Percentiles rank a stretch among this genome's conserved stretches.
Evolutionary conservation across 1,140 invertebrate species (phyloP).

Genomic region (Polypedilum vanderplanki): DNA sequence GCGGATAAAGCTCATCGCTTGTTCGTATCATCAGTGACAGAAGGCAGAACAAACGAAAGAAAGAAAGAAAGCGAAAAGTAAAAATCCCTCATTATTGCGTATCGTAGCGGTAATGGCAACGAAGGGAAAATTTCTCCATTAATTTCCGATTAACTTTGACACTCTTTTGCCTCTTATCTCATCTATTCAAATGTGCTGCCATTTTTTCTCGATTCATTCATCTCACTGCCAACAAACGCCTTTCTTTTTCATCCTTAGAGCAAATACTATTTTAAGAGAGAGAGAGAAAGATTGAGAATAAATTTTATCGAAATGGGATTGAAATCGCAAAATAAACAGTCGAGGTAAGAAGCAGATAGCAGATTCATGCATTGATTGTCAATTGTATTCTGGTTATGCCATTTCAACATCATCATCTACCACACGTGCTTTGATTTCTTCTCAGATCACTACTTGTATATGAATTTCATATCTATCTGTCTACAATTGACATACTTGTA

Average conservation of each 20-base stretch:
- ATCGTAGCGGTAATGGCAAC: not conserved
- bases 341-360: not conserved
- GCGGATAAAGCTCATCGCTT: not conserved
- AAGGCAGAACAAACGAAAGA: not conserved
- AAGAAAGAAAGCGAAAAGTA: not conserved
- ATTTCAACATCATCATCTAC: conserved; percentile 8
- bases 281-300: too few species aligned
- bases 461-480: too few species aligned
- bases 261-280: too few species aligned
- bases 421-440: not conserved
- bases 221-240: too few species aligned
- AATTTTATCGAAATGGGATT: conserved; percentile 19
- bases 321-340: conserved; percentile 14
- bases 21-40: too few species aligned
- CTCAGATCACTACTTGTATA: not conserved
- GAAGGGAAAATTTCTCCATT: not conserved
- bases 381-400: not conserved
- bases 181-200: too few species aligned
- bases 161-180: not conserved
- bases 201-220: too few species aligned
- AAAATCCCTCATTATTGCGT: not conserved
- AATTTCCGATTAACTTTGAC: not conserved
- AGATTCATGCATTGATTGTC: not conserved
- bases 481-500: too few species aligned
- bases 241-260: too few species aligned